Percentiles rank a stretch among this genome's conserved stretches.
These are phyloP conservation scores for Notarius lentiginosus DNA, from an alignment of 2,113 vertebrate species.

Conservation along the genomic window DNA sequence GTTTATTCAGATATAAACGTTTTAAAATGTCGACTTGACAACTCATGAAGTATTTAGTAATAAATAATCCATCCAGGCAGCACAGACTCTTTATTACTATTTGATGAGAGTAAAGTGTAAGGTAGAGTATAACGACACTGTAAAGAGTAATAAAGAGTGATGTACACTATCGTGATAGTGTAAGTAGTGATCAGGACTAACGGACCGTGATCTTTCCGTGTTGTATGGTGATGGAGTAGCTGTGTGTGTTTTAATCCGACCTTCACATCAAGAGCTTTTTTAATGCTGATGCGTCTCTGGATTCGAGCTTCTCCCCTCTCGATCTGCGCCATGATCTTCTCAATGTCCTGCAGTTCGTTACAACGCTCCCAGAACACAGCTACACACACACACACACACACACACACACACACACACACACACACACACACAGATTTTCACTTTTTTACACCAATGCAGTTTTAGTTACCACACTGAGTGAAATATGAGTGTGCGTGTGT, in stretches of 20 bases:
- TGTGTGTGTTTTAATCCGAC: slow-evolving; percentile 57
- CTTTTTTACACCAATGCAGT: not conserved
- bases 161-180: not conserved
- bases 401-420: slow-evolving; percentile 26
- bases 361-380: slow-evolving; percentile 90
- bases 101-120: too few relatives aligned
- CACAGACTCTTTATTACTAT: too few relatives aligned
- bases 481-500: slow-evolving; percentile 42
- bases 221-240: not conserved
- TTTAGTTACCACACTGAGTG: not conserved
- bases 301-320: slow-evolving; percentile 88
- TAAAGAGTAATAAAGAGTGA: not conserved
- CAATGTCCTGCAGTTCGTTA: slow-evolving; percentile 88
- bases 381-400: slow-evolving; percentile 50
- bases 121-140: too few relatives aligned
- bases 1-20: too few relatives aligned
- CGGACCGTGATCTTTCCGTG: too few relatives aligned
- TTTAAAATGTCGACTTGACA: too few relatives aligned
- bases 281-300: slow-evolving; percentile 87
- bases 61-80: too few relatives aligned
- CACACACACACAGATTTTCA: not conserved
- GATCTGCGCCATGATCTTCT: slow-evolving; percentile 89
- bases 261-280: slow-evolving; percentile 87
- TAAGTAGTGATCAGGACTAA: not conserved
- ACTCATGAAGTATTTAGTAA: too few relatives aligned